A percentile compares a stretch with the other conserved stretches of the same genome.
These are phyloP conservation scores for Synaphobranchus kaupii DNA, from an alignment of 2,797 vertebrate genomes.

Conservation along the genomic window DNA sequence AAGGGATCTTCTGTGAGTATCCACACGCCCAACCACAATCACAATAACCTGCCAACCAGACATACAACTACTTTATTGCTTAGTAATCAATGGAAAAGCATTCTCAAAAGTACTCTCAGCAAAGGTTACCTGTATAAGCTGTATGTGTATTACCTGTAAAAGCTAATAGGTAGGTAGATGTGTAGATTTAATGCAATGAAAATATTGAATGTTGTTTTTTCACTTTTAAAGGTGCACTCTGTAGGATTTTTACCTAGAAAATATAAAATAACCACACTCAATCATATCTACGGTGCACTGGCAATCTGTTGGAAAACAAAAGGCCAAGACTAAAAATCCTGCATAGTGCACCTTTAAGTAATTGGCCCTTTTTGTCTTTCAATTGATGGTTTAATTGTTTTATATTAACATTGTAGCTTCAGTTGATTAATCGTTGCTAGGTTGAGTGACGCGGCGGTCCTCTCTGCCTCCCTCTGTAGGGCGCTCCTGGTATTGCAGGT, in stretches of 20 bases:
- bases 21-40: not conserved
- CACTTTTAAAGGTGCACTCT: too few relatives aligned
- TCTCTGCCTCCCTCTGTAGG: slow-evolving; percentile 65
- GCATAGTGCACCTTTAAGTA: too few relatives aligned
- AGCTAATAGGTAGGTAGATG: not conserved
- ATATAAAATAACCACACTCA: too few relatives aligned
- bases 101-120: too few relatives aligned
- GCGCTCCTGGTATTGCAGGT: slow-evolving; percentile 90
- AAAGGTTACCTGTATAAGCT: too few relatives aligned
- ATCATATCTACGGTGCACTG: too few relatives aligned
- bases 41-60: not conserved
- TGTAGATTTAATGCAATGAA: not conserved
- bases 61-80: not conserved
- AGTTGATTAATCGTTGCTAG: not conserved
- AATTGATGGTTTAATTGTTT: slow-evolving; percentile 31
- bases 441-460: not conserved
- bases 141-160: too few relatives aligned
- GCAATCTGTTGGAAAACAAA: too few relatives aligned
- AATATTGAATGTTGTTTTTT: too few relatives aligned
- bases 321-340: too few relatives aligned
- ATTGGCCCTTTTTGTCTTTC: not conserved
- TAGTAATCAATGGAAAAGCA: not conserved
- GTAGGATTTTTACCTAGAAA: too few relatives aligned
- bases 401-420: not conserved
- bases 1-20: slow-evolving; percentile 93